Evolutionary conservation across 2,888 invertebrate genomes (phyloP).

Genomic region (Lissonota sp.): DNA sequence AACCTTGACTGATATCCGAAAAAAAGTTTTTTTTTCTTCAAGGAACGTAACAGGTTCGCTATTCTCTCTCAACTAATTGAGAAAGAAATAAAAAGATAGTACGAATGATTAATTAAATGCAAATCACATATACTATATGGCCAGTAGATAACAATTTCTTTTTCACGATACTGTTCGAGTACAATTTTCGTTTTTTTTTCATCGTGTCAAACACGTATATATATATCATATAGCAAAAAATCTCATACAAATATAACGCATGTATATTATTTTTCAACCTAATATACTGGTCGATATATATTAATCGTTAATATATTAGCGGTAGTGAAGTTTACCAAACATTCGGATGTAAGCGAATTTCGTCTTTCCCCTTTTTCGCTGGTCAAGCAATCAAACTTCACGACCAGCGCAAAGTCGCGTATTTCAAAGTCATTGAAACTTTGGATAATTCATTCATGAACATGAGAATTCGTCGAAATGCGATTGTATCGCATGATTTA

Average conservation of each 20-base stretch:
- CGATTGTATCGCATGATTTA: constrained; percentile 8
- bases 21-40: background rate
- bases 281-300: constrained; percentile 13
- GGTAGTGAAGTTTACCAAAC: constrained; percentile 14
- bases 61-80: constrained; percentile 15
- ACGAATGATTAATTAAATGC: constrained; percentile 58
- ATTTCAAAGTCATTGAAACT: background rate
- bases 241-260: constrained; percentile 75
- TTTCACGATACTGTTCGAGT: constrained; percentile 60
- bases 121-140: constrained; percentile 66
- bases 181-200: constrained; percentile 42
- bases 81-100: too few species aligned
- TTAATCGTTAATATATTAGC: constrained; percentile 6
- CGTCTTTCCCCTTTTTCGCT: constrained; percentile 1
- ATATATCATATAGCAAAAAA: constrained; percentile 75
- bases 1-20: too few species aligned
- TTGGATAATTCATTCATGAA: background rate
- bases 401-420: constrained; percentile 47
- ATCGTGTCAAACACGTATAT: constrained; percentile 60
- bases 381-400: constrained; percentile 14
- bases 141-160: constrained; percentile 66
- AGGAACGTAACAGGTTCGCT: constrained; percentile 14
- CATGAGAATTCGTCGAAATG: constrained; percentile 26
- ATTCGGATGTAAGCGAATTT: constrained; percentile 15
- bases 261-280: constrained; percentile 55